Conservation (phyloP, 2,888 invertebrate species). For the Lingula anatina region DNA sequence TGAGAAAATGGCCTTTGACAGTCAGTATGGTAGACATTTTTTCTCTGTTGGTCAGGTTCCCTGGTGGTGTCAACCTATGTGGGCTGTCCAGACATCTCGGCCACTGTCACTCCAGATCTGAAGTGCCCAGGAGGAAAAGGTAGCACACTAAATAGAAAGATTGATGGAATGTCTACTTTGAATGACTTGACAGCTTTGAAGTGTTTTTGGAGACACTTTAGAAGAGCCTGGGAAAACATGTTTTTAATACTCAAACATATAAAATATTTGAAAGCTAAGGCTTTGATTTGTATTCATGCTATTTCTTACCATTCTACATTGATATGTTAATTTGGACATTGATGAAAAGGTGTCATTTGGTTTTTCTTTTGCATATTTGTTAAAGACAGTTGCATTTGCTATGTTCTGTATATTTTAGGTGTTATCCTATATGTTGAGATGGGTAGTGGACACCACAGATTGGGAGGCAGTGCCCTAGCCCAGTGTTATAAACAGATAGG, state of each 20-base stretch:
- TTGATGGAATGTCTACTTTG: too few relatives aligned
- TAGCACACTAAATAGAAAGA: too few relatives aligned
- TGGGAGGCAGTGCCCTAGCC: constrained; percentile 89
- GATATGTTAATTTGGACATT: too few relatives aligned
- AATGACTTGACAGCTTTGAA: not conserved
- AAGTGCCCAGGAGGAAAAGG: constrained; percentile 60
- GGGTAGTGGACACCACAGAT: constrained; percentile 58
- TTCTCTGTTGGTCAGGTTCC: too few relatives aligned
- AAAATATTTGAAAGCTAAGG: too few relatives aligned
- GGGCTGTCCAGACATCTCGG: constrained; percentile 83
- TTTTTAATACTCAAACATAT: too few relatives aligned
- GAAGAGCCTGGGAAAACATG: not conserved
- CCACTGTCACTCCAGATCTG: constrained; percentile 83
- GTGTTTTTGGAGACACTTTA: not conserved
- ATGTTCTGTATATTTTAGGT: constrained; percentile 55
- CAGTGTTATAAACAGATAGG: constrained; percentile 86
- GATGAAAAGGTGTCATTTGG: not conserved
- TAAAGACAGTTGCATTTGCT: not conserved
- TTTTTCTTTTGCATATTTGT: not conserved
- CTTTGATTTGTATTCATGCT: too few relatives aligned
- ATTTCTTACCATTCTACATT: too few relatives aligned
- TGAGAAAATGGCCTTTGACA: too few relatives aligned
- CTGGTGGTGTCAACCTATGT: constrained; percentile 95
- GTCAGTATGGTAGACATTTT: too few relatives aligned
- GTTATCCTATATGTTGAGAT: constrained; percentile 74